Conservation (phyloP, 2,888 invertebrate genomes). For the Eupithecia dodoneata region DNA sequence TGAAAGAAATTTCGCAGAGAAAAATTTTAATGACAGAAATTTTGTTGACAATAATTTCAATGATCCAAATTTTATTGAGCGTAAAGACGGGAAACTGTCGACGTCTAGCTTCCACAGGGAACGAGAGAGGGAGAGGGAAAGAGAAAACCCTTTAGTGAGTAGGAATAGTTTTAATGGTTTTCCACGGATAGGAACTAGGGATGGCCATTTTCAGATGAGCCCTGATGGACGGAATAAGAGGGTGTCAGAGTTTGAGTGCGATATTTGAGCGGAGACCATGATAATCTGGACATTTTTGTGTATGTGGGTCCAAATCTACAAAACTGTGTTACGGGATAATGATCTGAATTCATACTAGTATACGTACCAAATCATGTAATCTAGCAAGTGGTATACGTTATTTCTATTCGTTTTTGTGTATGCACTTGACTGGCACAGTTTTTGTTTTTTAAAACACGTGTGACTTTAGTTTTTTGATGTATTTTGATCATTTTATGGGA, state of each 20-base stretch:
- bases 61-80: slow-evolving; percentile 67
- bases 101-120: slow-evolving; percentile 79
- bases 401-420: slow-evolving; percentile 37
- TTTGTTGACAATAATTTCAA: slow-evolving; percentile 68
- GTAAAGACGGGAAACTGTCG: slow-evolving; percentile 75
- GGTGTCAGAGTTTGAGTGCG: slow-evolving; percentile 87
- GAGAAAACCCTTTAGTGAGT: slow-evolving; percentile 78
- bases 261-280: slow-evolving; percentile 68
- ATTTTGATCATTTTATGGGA: slow-evolving; percentile 18
- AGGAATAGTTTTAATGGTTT: slow-evolving; percentile 81
- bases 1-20: slow-evolving; percentile 67
- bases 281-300: slow-evolving; percentile 10
- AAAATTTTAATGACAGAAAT: slow-evolving; percentile 59
- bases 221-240: slow-evolving; percentile 82
- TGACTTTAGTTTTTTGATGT: slow-evolving; percentile 8
- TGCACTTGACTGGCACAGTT: slow-evolving; percentile 21
- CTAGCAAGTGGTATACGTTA: slow-evolving; percentile 21
- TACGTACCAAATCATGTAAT: slow-evolving; percentile 15
- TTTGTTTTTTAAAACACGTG: slow-evolving; percentile 4
- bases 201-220: slow-evolving; percentile 74
- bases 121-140: slow-evolving; percentile 67
- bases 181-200: slow-evolving; percentile 73
- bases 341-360: slow-evolving; percentile 12
- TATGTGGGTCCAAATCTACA: not conserved
- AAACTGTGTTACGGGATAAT: slow-evolving; percentile 5